phyloP scores from a whole-genome alignment of 2,113 vertebrate species.

The Sarotherodon lohbergeri region DNA sequence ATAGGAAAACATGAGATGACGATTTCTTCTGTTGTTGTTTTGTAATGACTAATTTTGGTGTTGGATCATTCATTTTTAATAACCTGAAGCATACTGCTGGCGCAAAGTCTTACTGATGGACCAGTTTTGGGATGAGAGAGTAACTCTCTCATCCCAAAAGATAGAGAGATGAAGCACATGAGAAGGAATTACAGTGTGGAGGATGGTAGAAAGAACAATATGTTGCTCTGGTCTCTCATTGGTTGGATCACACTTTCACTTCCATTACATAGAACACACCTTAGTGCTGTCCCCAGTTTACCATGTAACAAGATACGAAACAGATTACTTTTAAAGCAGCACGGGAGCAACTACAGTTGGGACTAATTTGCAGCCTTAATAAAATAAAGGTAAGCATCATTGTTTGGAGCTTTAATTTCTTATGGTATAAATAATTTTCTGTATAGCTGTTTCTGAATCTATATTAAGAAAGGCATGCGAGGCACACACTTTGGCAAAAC shows the following conservation, averaged over 20 bases:
- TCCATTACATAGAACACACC: not conserved
- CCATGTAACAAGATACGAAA: not conserved
- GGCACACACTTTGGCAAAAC: not conserved
- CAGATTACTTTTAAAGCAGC: not conserved
- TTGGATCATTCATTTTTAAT: conserved; percentile 44
- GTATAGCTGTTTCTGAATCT: not conserved
- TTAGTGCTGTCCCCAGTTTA: not conserved
- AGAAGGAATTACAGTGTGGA: not conserved
- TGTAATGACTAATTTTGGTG: conserved; percentile 12
- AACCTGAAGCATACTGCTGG: not conserved
- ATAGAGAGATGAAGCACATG: not conserved
- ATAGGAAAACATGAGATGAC: not conserved
- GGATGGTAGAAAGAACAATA: not conserved
- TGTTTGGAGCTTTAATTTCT: not conserved
- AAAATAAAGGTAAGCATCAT: not conserved
- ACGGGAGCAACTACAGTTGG: not conserved
- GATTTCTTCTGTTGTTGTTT: not conserved
- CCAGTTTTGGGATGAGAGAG: not conserved
- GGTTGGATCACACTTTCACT: not conserved
- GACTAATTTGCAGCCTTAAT: not conserved
- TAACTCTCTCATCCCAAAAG: accelerated
- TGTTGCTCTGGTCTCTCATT: not conserved
- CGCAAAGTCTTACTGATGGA: not conserved
- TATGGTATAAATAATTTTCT: not conserved
- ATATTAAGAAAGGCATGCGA: not conserved